These are phyloP conservation scores for Gobius niger DNA, from an alignment of 2,113 vertebrate genomes.

Conservation along the genomic window DNA sequence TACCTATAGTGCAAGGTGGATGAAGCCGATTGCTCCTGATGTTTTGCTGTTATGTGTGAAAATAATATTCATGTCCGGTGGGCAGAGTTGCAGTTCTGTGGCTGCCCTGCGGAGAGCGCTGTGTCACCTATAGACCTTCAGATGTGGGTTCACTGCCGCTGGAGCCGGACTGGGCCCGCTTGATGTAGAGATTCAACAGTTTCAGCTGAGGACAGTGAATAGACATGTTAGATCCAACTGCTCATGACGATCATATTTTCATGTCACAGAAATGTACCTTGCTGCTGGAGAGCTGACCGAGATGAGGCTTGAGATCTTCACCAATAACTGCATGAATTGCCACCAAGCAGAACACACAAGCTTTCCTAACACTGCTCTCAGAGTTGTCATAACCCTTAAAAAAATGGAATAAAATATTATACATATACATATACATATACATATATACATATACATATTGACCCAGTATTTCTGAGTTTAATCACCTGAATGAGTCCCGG, in stretches of 20 bases:
- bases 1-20: conserved; percentile 39
- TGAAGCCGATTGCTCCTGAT: conserved; percentile 38
- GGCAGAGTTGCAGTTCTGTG: conserved; percentile 62
- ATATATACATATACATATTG: background rate
- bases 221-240: conserved; percentile 5
- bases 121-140: conserved; percentile 83
- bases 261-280: conserved; percentile 79
- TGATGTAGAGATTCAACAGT: conserved; percentile 97
- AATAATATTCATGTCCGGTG: conserved; percentile 38
- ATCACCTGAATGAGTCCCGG: conserved; percentile 84
- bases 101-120: conserved; percentile 40
- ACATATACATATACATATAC: background rate
- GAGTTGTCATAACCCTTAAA: conserved; percentile 93
- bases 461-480: background rate
- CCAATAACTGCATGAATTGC: conserved; percentile 93
- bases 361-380: conserved; percentile 96
- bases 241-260: background rate
- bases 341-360: conserved; percentile 96
- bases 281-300: conserved; percentile 94
- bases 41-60: conserved; percentile 24
- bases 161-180: conserved; percentile 92
- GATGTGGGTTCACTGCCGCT: conserved; percentile 81
- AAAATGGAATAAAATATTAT: too few relatives aligned
- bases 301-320: conserved; percentile 95
- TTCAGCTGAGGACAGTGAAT: conserved; percentile 83